Percentiles rank a stretch among this genome's conserved stretches.
Conservation (phyloP, 2,113 vertebrate genomes). For the Jaculus jaculus region DNA sequence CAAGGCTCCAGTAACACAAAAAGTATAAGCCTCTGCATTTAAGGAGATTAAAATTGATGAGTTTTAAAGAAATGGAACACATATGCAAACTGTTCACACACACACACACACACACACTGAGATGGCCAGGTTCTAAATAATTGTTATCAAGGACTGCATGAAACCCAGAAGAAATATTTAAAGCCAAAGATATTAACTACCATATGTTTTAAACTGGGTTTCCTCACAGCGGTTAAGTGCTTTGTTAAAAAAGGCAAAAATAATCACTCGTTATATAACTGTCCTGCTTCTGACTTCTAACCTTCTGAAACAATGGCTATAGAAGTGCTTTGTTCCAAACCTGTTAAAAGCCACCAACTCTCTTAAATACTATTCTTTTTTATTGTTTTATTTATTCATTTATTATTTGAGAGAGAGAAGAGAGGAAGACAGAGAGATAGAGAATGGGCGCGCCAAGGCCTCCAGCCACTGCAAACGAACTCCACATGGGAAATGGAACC, state of each 20-base stretch:
- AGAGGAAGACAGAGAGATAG: too few species aligned
- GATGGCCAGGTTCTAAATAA: neutral
- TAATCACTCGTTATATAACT: neutral
- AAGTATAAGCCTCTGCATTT: neutral
- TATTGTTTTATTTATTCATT: too few species aligned
- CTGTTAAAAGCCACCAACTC: neutral
- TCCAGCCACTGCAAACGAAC: too few species aligned
- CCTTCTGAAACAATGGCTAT: neutral
- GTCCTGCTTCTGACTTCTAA: neutral
- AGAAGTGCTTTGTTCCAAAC: constrained; percentile 14
- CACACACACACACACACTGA: neutral
- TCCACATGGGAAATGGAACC: too few species aligned
- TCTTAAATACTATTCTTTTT: neutral
- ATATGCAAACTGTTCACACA: neutral
- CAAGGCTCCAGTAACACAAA: neutral
- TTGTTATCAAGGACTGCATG: neutral
- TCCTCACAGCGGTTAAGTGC: neutral
- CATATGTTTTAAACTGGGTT: neutral
- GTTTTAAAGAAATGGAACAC: neutral
- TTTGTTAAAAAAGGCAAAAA: constrained; percentile 47
- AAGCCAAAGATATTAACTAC: neutral
- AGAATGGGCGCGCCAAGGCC: too few species aligned
- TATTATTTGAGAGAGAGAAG: too few species aligned
- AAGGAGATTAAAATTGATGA: neutral
- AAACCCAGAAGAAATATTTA: neutral